Evolutionary conservation across 2,888 invertebrate species (phyloP).

Genomic region (Pseudeuparius sepicola): DNA sequence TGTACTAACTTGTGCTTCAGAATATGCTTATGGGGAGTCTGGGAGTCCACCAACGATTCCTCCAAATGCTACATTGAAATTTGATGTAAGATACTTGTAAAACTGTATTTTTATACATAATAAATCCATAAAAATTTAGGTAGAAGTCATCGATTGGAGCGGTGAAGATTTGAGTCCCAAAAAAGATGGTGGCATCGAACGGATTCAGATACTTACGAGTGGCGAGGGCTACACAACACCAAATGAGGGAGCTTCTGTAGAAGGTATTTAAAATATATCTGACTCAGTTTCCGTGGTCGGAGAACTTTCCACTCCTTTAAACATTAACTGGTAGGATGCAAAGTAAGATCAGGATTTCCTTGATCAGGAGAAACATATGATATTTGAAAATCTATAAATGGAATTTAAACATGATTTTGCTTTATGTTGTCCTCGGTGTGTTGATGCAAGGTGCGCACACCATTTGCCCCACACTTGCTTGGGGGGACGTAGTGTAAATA

Average conservation of each 20-base stretch:
- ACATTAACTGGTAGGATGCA: too few relatives aligned
- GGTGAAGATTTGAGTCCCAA: constrained; percentile 82
- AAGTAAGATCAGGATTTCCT: too few relatives aligned
- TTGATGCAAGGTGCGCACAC: too few relatives aligned
- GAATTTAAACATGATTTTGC: too few relatives aligned
- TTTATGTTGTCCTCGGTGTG: too few relatives aligned
- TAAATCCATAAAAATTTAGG: constrained; percentile 40
- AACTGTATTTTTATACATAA: neutral
- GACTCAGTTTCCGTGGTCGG: too few relatives aligned
- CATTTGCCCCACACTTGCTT: too few relatives aligned
- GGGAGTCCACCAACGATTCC: constrained; percentile 87
- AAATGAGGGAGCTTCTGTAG: constrained; percentile 72
- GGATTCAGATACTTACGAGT: constrained; percentile 50
- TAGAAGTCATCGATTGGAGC: constrained; percentile 81
- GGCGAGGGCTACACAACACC: constrained; percentile 68
- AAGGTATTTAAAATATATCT: too few relatives aligned
- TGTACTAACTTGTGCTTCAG: constrained; percentile 70
- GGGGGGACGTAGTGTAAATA: too few relatives aligned
- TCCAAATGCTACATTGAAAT: constrained; percentile 75
- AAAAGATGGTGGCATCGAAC: constrained; percentile 73
- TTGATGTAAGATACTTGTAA: constrained; percentile 79
- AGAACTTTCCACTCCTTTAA: too few relatives aligned
- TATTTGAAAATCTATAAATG: too few relatives aligned
- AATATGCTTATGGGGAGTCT: constrained; percentile 80
- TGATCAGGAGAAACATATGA: too few relatives aligned